Evolutionary conservation across 1,140 invertebrate species (phyloP).

Genomic region (Hycleus cichorii): DNA sequence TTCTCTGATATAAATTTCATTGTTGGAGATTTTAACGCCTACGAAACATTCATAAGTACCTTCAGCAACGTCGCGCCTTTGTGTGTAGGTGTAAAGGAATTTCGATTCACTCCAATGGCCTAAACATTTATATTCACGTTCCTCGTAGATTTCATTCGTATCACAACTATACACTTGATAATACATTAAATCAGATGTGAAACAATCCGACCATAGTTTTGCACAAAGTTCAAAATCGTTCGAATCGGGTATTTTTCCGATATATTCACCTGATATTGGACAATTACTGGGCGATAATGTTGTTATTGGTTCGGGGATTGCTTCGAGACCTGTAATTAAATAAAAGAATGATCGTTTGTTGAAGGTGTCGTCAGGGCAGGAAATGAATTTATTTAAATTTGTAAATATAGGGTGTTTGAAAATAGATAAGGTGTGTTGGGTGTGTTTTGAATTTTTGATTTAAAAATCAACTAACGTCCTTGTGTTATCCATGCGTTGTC

Average conservation of each 20-base stretch:
- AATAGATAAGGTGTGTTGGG: no score
- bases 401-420: no score
- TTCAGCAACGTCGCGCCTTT: slow-evolving; percentile 54
- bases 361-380: no score
- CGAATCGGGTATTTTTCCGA: slow-evolving; percentile 58
- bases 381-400: no score
- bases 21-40: slow-evolving; percentile 55
- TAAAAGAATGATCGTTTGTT: no score
- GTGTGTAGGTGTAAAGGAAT: slow-evolving; percentile 62
- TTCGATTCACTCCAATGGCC: slow-evolving; percentile 64
- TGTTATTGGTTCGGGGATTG: no score
- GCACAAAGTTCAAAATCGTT: slow-evolving; percentile 52
- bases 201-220: slow-evolving; percentile 64
- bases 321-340: no score
- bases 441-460: no score
- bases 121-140: slow-evolving; percentile 61
- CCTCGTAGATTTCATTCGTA: slow-evolving; percentile 57
- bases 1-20: slow-evolving; percentile 56
- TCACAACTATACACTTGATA: slow-evolving; percentile 61
- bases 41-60: slow-evolving; percentile 64
- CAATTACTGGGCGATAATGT: slow-evolving; percentile 43
- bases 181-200: slow-evolving; percentile 63
- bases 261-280: slow-evolving; percentile 63
- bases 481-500: slow-evolving; percentile 57
- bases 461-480: slow-evolving; percentile 44